phyloP scores from a whole-genome alignment of 2,113 vertebrate species.

The Cavia aperea region DNA sequence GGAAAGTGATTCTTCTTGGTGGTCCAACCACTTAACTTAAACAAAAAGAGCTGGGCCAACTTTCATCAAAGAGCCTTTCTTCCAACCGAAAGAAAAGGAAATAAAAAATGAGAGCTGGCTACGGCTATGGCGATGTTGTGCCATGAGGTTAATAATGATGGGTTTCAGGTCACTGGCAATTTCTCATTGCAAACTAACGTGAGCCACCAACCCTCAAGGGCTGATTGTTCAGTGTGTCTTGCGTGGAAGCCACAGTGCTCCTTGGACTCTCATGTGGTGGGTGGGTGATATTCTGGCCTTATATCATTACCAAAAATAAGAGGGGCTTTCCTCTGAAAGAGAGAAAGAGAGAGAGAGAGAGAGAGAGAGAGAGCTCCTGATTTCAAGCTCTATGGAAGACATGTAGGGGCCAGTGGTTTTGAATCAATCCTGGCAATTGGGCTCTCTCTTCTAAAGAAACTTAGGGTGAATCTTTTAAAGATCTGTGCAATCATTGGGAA shows the following conservation, averaged over 20 bases:
- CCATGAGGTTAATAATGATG: constrained; percentile 59
- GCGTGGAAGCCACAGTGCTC: background rate
- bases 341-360: too few species aligned
- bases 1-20: constrained; percentile 53
- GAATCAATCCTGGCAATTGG: background rate
- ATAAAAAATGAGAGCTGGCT: constrained; percentile 36
- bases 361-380: background rate
- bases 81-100: background rate
- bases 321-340: background rate
- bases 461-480: background rate
- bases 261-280: constrained; percentile 38
- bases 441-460: background rate
- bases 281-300: background rate
- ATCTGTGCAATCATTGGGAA: background rate
- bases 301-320: background rate
- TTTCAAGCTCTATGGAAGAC: background rate
- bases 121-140: constrained; percentile 22
- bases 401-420: background rate
- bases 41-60: constrained; percentile 60
- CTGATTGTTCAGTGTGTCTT: constrained; percentile 26
- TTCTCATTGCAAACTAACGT: constrained; percentile 58
- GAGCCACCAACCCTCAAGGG: constrained; percentile 34
- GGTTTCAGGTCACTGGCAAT: constrained; percentile 64
- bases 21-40: constrained; percentile 67
- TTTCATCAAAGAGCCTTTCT: constrained; percentile 64